phyloP scores from a whole-genome alignment of 2,113 vertebrate species.

The Nibea coibor region DNA sequence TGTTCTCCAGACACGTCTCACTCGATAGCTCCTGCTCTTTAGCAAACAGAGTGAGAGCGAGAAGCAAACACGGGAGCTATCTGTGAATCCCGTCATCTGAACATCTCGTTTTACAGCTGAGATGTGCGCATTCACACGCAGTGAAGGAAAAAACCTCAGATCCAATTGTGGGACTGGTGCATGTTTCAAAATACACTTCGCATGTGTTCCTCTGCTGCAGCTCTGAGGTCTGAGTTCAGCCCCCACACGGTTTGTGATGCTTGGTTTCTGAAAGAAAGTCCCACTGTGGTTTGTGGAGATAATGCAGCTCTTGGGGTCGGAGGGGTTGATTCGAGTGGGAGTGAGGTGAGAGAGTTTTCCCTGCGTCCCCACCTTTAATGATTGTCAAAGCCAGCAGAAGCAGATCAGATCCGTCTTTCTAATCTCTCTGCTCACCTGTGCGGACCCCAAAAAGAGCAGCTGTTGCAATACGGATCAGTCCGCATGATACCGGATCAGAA shows the following conservation, averaged over 20 bases:
- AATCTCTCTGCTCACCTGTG: slow-evolving; percentile 28
- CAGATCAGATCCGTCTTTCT: slow-evolving; percentile 11
- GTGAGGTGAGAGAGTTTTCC: slow-evolving; percentile 36
- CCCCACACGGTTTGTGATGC: not conserved
- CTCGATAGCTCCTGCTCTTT: slow-evolving; percentile 41
- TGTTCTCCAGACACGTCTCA: slow-evolving; percentile 46
- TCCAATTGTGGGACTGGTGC: not conserved
- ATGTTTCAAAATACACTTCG: not conserved
- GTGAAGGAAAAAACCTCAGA: not conserved
- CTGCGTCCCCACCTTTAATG: slow-evolving; percentile 21
- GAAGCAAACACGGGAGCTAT: slow-evolving; percentile 39
- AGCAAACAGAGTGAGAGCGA: slow-evolving; percentile 53
- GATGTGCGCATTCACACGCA: not conserved
- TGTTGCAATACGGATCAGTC: slow-evolving; percentile 36
- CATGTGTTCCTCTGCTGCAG: not conserved
- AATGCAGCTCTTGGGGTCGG: slow-evolving; percentile 15
- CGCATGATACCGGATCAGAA: slow-evolving; percentile 22
- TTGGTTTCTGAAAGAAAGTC: slow-evolving; percentile 13
- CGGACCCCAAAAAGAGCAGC: slow-evolving; percentile 30
- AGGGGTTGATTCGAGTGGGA: slow-evolving; percentile 38
- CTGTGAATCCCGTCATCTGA: slow-evolving; percentile 33
- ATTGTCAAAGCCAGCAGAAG: slow-evolving; percentile 4
- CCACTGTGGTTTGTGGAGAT: slow-evolving; percentile 8
- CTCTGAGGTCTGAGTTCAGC: slow-evolving; percentile 23
- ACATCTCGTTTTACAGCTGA: slow-evolving; percentile 30